phyloP scores from a whole-genome alignment of 2,113 vertebrate species.

The Sapayoa aenigma region DNA sequence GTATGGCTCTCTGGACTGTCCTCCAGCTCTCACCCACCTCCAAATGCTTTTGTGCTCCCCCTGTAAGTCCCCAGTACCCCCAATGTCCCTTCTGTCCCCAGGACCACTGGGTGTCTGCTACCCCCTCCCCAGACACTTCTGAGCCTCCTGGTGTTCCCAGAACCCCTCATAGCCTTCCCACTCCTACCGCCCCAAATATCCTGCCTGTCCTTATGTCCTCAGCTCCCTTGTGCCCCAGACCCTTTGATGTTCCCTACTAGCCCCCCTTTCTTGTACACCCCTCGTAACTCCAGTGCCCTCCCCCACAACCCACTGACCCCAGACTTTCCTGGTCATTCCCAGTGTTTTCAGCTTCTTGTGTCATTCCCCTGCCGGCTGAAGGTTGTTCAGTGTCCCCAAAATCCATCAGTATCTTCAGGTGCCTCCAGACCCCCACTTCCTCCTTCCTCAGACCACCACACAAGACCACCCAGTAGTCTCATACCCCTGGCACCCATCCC shows the following conservation, averaged over 20 bases:
- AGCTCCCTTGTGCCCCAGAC: not conserved
- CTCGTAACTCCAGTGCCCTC: not conserved
- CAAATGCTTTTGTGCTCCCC: not conserved
- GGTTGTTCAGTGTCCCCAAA: not conserved
- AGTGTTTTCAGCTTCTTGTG: not conserved
- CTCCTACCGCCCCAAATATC: not conserved
- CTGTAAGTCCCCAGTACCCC: not conserved
- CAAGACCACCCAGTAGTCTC: not conserved
- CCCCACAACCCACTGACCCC: fast-evolving
- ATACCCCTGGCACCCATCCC: fast-evolving
- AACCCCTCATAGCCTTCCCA: too few relatives aligned
- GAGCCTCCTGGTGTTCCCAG: not conserved
- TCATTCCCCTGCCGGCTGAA: not conserved
- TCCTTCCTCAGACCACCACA: not conserved
- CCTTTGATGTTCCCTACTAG: not conserved
- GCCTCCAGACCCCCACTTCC: not conserved
- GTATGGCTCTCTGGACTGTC: not conserved
- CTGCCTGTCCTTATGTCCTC: not conserved
- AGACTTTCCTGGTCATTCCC: not conserved
- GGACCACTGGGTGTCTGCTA: not conserved
- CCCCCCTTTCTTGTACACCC: not conserved
- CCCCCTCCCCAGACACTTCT: not conserved
- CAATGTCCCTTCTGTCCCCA: not conserved
- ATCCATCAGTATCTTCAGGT: not conserved
- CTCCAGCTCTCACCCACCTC: fast-evolving